Evolutionary conservation across 2,113 vertebrate genomes (phyloP).

Genomic region (Corythornis vintsioides): DNA sequence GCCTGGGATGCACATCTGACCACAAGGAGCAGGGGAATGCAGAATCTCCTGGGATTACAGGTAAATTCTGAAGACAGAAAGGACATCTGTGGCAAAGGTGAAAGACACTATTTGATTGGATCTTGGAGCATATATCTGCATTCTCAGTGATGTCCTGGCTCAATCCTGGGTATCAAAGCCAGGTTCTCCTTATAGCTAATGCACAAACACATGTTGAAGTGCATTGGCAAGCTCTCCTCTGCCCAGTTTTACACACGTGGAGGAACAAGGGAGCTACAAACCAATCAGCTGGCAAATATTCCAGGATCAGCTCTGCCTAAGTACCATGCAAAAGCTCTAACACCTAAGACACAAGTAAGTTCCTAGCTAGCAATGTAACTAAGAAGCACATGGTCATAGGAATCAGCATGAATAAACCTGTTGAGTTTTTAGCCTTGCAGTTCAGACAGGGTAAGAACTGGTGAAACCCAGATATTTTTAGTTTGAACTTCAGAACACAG

Average conservation of each 20-base stretch:
- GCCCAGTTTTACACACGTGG: background rate
- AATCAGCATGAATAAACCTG: background rate
- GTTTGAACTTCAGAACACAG: background rate
- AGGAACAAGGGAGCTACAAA: background rate
- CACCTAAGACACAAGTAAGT: background rate
- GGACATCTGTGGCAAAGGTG: background rate
- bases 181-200: background rate
- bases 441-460: background rate
- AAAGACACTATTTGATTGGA: background rate
- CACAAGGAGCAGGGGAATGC: background rate
- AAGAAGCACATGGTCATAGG: background rate
- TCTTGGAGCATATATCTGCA: accelerated
- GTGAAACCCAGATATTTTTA: background rate
- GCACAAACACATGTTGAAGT: background rate
- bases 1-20: background rate
- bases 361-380: background rate
- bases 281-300: background rate
- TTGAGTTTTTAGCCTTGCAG: background rate
- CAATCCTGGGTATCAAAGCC: background rate
- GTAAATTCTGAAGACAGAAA: background rate
- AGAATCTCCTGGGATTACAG: background rate
- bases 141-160: background rate
- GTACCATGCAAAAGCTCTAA: background rate
- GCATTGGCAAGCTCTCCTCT: background rate
- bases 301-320: background rate